Percentiles rank a stretch among this genome's conserved stretches.
phyloP scores from a whole-genome alignment of 1,140 invertebrate species.

The Mycetomoellerius zeteki region DNA sequence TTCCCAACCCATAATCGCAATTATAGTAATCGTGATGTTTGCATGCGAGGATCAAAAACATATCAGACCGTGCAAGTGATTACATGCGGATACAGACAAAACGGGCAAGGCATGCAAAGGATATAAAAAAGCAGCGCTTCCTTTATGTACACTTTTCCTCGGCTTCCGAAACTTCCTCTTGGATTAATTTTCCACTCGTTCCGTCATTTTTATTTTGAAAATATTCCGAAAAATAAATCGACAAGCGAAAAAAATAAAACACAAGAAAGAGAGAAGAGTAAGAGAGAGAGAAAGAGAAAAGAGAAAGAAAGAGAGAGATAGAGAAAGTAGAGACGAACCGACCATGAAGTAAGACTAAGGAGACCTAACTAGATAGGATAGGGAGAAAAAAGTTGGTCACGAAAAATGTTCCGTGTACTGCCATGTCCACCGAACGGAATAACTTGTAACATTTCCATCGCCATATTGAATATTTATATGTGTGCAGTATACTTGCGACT shows the following conservation, averaged over 20 bases:
- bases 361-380: no score
- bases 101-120: constrained; percentile 74
- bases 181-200: constrained; percentile 20
- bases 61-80: constrained; percentile 78
- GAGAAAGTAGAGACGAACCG: background rate
- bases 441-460: no score
- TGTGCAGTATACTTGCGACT: no score
- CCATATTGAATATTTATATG: no score
- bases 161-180: constrained; percentile 39
- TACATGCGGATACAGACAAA: constrained; percentile 78
- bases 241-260: constrained; percentile 42
- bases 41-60: constrained; percentile 78
- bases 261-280: background rate
- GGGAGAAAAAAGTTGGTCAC: no score
- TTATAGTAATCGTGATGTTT: constrained; percentile 61
- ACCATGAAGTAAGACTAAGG: no score
- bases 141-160: constrained; percentile 52
- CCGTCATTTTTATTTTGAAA: constrained; percentile 4
- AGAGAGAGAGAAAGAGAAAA: constrained; percentile 48
- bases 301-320: constrained; percentile 32
- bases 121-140: constrained; percentile 67
- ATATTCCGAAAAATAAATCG: constrained; percentile 47
- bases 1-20: constrained; percentile 55
- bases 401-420: no score
- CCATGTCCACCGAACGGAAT: no score